These are phyloP conservation scores for Aplysia californica DNA, from an alignment of 1,140 invertebrate species.

Conservation along the genomic window DNA sequence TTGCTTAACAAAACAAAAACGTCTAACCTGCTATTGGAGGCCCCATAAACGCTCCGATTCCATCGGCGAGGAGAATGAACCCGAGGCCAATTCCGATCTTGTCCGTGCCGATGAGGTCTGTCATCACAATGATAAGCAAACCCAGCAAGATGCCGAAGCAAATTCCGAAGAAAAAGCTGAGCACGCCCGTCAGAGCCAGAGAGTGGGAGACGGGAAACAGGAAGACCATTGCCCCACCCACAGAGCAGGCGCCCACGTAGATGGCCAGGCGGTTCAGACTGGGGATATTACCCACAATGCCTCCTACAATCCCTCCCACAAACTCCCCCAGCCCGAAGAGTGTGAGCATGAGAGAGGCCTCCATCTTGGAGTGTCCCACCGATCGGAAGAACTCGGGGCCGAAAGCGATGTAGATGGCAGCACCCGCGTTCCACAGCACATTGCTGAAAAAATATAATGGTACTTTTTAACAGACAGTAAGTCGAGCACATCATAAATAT, in stretches of 20 bases:
- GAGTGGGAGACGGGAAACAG: constrained; percentile 30
- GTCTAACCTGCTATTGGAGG: constrained; percentile 55
- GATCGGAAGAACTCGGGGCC: constrained; percentile 46
- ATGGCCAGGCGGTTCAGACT: constrained; percentile 39
- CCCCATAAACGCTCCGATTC: constrained; percentile 53
- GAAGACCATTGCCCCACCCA: constrained; percentile 43
- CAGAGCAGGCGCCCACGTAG: constrained; percentile 44
- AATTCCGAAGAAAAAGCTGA: constrained; percentile 44
- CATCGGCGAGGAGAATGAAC: constrained; percentile 58
- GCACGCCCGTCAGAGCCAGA: constrained; percentile 24
- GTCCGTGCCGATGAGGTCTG: constrained; percentile 51
- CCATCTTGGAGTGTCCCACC: constrained; percentile 35
- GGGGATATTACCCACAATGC: constrained; percentile 46
- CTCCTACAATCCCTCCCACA: constrained; percentile 49
- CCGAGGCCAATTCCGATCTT: constrained; percentile 51
- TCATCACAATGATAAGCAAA: constrained; percentile 50
- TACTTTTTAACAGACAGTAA: too few relatives aligned
- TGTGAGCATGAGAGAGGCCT: constrained; percentile 41
- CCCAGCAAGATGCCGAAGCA: constrained; percentile 55
- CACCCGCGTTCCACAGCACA: constrained; percentile 58
- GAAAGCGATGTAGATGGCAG: constrained; percentile 41
- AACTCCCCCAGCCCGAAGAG: constrained; percentile 45
- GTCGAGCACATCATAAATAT: too few relatives aligned
- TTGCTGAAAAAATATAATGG: constrained; percentile 58
- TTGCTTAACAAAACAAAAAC: too few relatives aligned